Evolutionary conservation across 2,888 invertebrate species (phyloP).

Genomic region (Congeria kusceri): DNA sequence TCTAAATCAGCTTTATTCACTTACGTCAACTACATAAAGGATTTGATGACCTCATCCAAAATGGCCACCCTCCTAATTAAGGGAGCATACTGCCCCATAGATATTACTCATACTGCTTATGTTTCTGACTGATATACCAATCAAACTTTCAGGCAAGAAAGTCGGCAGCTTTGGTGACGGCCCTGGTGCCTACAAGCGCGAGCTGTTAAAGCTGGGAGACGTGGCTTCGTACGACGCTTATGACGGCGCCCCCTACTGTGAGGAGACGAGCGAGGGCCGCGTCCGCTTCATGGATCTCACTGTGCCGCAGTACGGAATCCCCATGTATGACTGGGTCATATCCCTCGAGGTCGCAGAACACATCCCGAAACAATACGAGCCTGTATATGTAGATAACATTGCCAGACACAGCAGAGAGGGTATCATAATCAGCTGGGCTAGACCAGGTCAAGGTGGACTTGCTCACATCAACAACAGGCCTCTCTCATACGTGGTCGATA

Average conservation of each 20-base stretch:
- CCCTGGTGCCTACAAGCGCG: constrained; percentile 65
- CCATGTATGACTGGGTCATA: constrained; percentile 68
- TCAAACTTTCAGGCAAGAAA: constrained; percentile 34
- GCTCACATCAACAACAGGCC: constrained; percentile 66
- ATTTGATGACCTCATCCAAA: too few species aligned
- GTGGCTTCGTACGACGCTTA: constrained; percentile 63
- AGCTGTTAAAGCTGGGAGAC: constrained; percentile 50
- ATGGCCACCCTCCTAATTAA: too few species aligned
- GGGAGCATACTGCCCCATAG: too few species aligned
- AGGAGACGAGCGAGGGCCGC: constrained; percentile 61
- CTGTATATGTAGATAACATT: constrained; percentile 65
- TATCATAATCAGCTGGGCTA: constrained; percentile 70
- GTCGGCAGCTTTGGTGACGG: constrained; percentile 73
- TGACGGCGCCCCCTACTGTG: constrained; percentile 69
- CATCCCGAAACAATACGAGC: constrained; percentile 65
- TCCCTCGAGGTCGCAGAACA: constrained; percentile 72
- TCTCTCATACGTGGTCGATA: constrained; percentile 45
- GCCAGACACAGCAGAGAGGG: constrained; percentile 63
- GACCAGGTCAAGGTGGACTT: constrained; percentile 64
- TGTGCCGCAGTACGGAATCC: constrained; percentile 68
- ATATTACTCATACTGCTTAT: background rate
- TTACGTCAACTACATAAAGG: too few species aligned
- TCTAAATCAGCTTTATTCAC: too few species aligned
- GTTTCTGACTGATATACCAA: too few species aligned
- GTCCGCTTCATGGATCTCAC: constrained; percentile 69